Base-by-base conservation (phyloP, 2,797 vertebrate species). In the Amblyopsis hoosieri region DNA sequence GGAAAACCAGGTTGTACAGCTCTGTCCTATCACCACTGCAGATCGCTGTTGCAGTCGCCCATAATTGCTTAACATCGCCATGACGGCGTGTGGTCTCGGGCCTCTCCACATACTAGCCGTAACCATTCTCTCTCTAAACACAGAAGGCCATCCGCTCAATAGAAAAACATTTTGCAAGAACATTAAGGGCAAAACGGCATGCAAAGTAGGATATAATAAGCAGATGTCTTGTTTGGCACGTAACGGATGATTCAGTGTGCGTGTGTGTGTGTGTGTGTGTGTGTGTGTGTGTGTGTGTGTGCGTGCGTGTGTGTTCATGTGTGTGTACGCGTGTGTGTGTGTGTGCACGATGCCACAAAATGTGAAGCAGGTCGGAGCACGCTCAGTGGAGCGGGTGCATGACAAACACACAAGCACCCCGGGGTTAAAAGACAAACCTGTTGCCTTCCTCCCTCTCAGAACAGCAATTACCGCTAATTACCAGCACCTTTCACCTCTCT, bases 381-480 rank as follows among this genome's bases (percentile, higher is more conserved):
- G 58, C n/a, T 15, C 42, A 64, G 60, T 14, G 9, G 12, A 10
- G 42, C 51, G 62, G 74, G 57, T 12, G 59, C 47, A 57, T 64
- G 58, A 66, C 42, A 62, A 60, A 75, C 58, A 65, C 62, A 67
- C 72, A 67, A 53, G 64, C 15, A 60, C 46, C 57, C 58, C 33
- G 33, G 59, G 66, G 69, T 76, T 81, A 71, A 87, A 88, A 82
- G 49, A 51, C 70, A 74, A 81, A 71, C 67, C 79, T 64, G 79
- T 73, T 75, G 72, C 52, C 69, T 74, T 61, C 66, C 54, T 54
- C 14, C 10, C 69, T 76, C 66, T 69, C 72, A 75, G 79, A 87
- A 86, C 83, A 81, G 81, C 79, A 90, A 37, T 37, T 37, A 37
- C 7, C 7, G 4, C 7, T 37, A 37, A 37, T 37, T 37, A 37